Evolutionary conservation across 2,797 vertebrate species (phyloP), one percentile per base, ranked within the genome.

Genomic region (Siniperca undulata): DNA sequence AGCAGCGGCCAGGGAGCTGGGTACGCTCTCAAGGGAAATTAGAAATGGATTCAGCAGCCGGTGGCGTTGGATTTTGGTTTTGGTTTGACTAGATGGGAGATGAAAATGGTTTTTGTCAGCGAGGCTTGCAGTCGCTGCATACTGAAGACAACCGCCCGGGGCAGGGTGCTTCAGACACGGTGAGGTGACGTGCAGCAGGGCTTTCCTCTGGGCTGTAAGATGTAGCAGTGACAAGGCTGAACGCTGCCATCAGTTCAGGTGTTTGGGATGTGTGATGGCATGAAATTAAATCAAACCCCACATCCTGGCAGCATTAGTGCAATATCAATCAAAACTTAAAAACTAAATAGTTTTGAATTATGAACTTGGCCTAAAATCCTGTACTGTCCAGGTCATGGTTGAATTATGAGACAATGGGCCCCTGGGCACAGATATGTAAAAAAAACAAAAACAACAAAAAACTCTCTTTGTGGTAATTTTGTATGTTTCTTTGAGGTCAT

Each of bases 1-100:
- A 81, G 46, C 58, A n/a, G 36, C 6, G 0, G 7, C 80, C 17
- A 1, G 78, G 84, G 71, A 71, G 71, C n/a, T 7, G 5, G 34
- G 36, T 48, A 38, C 2, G 9, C 73, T 79, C 88, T 88, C 24
- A 0, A 34, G 85, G 86, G 89, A 89, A 91, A 91, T 86, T 58
- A 79, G 59, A 75, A 88, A 89, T 74, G 77, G 77, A 80, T 75
- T 77, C 38, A 48, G 78, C 16, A 6, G 27, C 40, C 3, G 40
- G 40, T 20, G 30, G 72, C 1, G 70, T n/a, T 11, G 27, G 11
- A n/a, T 64, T 84, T 80, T 64, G 65, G 67, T 53, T 74, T 82
- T 34, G 53, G 74, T 86, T 58, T 65, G 79, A 76, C 59, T 36
- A 30, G 56, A 66, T 44, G 56, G 68, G 24, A 74, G 76, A 82